Evolutionary conservation across 2,797 vertebrate genomes (phyloP), one percentile per base, ranked within the genome.

Genomic region (Syndactyla subalaris): DNA sequence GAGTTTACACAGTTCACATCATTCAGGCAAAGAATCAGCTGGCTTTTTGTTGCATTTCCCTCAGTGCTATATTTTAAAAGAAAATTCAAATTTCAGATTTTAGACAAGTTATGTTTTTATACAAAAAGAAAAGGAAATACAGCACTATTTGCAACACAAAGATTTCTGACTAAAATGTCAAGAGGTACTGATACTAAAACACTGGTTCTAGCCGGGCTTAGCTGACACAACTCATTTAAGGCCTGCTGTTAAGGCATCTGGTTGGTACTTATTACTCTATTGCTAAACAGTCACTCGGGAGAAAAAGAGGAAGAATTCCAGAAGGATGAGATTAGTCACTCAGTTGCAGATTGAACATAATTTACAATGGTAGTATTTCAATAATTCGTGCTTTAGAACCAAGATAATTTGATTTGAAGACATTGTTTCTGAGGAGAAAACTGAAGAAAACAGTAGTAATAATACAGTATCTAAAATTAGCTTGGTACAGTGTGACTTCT

Each of bases 251-350:
- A 83, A 85, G 68, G 79, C 61, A 92, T 54, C 84, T 83, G 78
- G 57, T 85, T 85, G 78, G 59, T 87, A 76, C 45, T 97, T 79
- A 75, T 45, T 68, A 67, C 68, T 81, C 83, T 85, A 57, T 63
- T 62, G 45, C 48, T 92, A 46, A 91, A 65, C 24, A 80, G 71
- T 63, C 57, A 74, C 48, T 85, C 54, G 48, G 29, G 78, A 94
- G 48, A 80, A 75, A 92, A 58, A 68, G n/a, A 72, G 41, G 30
- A 65, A 78, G 39, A 88, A 70, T 78, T 59, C 39, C 84, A 84
- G 83, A 88, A 92, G 63, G 70, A 73, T 27, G 23, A 68, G 39
- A 93, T 87, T 67, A 92, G 49, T 91, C 67, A 80, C 76, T 85
- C 38, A 46, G 39, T 85, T 92, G 74, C 38, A 82, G 52, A 91